A percentile compares a stretch with the other conserved stretches of the same genome.
Conservation (phyloP, 1,140 invertebrate species). For the Caenorhabditis briggsae region DNA sequence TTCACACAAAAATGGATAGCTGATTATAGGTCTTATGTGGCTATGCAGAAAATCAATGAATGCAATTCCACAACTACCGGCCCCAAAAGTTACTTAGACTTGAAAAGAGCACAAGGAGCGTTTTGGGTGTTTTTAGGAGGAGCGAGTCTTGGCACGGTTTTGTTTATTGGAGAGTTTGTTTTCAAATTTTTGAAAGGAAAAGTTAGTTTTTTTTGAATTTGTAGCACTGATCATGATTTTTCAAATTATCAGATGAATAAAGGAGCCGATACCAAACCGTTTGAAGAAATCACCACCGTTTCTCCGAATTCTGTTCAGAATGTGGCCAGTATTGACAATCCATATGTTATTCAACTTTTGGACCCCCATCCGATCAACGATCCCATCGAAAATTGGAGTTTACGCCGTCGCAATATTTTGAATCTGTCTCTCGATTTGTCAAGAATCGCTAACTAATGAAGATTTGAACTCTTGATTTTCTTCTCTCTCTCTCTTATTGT, state of each 20-base stretch:
- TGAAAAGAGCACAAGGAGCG: conserved; percentile 66
- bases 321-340: no score
- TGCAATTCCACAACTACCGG: conserved; percentile 58
- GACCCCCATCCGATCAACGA: neutral
- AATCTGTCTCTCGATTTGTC: conserved; percentile 48
- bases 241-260: neutral
- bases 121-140: conserved; percentile 66
- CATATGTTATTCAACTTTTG: neutral
- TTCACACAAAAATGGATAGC: conserved; percentile 67
- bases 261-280: neutral
- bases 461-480: neutral
- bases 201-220: neutral
- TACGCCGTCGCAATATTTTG: conserved; percentile 33
- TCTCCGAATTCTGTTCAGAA: neutral
- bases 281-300: conserved; percentile 23
- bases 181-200: conserved; percentile 20
- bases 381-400: conserved; percentile 16
- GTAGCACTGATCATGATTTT: neutral
- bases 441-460: conserved; percentile 23
- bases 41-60: conserved; percentile 58
- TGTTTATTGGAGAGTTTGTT: conserved; percentile 59
- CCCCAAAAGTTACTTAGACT: conserved; percentile 62
- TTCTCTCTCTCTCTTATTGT: neutral
- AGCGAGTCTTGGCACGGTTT: neutral
- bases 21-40: conserved; percentile 61